Conservation (phyloP, 2,888 invertebrate species). For the Morpho deidamia region DNA sequence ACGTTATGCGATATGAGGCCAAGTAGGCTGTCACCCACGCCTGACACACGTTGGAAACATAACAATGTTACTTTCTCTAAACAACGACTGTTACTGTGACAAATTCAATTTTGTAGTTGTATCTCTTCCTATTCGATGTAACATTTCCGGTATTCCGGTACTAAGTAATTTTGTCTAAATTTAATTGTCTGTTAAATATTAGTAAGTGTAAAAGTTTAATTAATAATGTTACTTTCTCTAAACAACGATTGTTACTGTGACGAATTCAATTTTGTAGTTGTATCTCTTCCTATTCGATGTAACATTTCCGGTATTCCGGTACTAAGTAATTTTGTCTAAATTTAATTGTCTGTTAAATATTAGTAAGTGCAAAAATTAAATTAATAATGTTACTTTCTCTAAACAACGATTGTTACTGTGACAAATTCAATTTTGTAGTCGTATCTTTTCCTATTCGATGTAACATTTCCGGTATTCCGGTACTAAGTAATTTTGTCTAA, state of each 20-base stretch:
- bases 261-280: slow-evolving; percentile 1
- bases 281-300: not conserved
- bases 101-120: slow-evolving; percentile 1
- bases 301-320: too few relatives aligned
- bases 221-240: slow-evolving; percentile 19
- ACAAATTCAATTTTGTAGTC: slow-evolving; percentile 3
- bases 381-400: slow-evolving; percentile 19
- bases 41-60: slow-evolving; percentile 44
- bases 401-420: slow-evolving; percentile 1
- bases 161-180: too few relatives aligned
- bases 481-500: too few relatives aligned
- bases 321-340: too few relatives aligned
- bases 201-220: too few relatives aligned
- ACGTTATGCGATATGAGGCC: slow-evolving; percentile 13
- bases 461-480: too few relatives aligned
- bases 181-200: too few relatives aligned
- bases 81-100: slow-evolving; percentile 1
- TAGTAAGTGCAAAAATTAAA: too few relatives aligned
- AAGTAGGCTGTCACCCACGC: slow-evolving; percentile 22
- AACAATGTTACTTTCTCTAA: slow-evolving; percentile 19
- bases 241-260: slow-evolving; percentile 1
- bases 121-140: not conserved
- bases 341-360: too few relatives aligned
- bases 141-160: too few relatives aligned
- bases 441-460: not conserved